Base-by-base conservation (phyloP, 2,113 vertebrate genomes). In the Labeo catla region DNA sequence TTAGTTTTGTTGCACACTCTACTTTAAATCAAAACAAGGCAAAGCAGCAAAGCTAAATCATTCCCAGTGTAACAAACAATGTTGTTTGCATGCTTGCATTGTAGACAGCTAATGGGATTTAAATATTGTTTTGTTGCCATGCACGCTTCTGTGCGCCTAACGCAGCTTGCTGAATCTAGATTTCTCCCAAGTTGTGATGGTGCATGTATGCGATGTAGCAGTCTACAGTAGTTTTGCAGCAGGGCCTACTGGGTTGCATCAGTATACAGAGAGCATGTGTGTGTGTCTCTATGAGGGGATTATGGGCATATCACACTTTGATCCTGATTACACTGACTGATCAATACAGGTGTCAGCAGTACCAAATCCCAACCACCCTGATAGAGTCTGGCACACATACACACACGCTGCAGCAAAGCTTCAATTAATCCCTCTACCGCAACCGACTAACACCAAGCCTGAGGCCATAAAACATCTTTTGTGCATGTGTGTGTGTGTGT, bases 261-360 rank as follows among this genome's bases (percentile, higher is more conserved):
- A 3, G 16, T 39, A 47, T 13, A 23, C 21, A 1, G 63, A 15
- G 45, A 47, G 45, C n/a, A 15, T 80, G 54, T 61, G 77, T 81
- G 77, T 61, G 16, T 43, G 61, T 65, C 4, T 65, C 19, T 65
- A 15, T 81, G 76, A 76, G 66, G 39, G 78, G 76, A 76, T 88
- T 85, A 84, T 57, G 85, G 54, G 65, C 77, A 81, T 66, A 63
- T 74, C 87, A 76, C 87, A 70, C 79, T 88, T 88, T 88, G 76
- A 81, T 81, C 83, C 72, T 65, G 68, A 85, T 76, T 86, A 82
- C 83, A 82, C 84, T 78, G 78, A 45, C 49, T 85, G 83, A 88
- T 88, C 84, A 82, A 85, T 88, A 86, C 83, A 68, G 39, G 70
- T 86, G 78, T 88, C 78, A 81, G 68, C 79, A 63, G 16, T 50